These are phyloP conservation scores for Geothlypis trichas DNA, from an alignment of 2,113 vertebrate species.

Conservation along the genomic window DNA sequence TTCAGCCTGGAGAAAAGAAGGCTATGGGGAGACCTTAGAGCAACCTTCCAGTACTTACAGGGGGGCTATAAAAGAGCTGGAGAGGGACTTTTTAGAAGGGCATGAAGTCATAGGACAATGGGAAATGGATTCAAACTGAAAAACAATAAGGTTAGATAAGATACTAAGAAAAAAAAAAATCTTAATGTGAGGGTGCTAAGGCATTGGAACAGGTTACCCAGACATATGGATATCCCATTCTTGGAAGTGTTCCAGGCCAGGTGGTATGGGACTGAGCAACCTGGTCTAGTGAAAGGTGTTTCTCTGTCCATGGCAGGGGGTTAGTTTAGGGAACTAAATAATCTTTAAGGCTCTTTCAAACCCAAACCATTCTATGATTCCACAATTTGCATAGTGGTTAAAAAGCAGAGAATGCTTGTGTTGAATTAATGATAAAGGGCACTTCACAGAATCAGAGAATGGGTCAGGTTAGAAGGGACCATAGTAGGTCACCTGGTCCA, in stretches of 20 bases:
- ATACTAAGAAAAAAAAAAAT: neutral
- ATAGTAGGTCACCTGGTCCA: neutral
- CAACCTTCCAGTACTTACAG: neutral
- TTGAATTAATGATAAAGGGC: neutral
- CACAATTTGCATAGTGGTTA: neutral
- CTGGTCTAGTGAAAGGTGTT: neutral
- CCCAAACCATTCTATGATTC: neutral
- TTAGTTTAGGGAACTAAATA: neutral
- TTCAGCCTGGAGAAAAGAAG: neutral
- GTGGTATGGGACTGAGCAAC: neutral
- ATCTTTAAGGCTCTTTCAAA: neutral
- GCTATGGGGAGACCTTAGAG: neutral
- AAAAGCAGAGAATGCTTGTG: neutral
- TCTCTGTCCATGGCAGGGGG: neutral
- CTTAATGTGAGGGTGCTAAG: neutral
- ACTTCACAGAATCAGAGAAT: neutral
- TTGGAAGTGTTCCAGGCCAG: neutral
- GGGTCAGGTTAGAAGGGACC: neutral
- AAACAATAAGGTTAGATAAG: neutral
- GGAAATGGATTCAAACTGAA: neutral
- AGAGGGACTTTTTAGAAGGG: neutral
- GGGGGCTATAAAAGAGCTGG: neutral
- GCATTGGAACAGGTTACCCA: neutral
- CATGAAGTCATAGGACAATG: neutral
- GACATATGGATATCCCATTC: neutral